phyloP scores from a whole-genome alignment of 2,797 vertebrate genomes.

The Coranthus polyacanthus region DNA sequence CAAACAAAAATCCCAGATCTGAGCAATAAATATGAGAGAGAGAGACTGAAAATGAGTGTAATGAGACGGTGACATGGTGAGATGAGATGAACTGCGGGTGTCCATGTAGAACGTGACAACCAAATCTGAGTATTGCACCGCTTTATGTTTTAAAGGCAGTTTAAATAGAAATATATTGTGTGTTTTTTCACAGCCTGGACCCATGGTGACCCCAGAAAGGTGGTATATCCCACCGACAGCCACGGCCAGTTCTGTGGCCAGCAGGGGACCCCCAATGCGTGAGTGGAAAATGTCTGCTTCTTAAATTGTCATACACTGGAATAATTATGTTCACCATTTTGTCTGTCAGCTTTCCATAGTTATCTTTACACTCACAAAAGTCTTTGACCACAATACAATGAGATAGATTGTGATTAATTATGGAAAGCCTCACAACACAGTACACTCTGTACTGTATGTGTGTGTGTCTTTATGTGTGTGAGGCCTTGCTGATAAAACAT shows the following conservation, averaged over 20 bases:
- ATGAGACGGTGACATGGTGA: not conserved
- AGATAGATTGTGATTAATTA: constrained; percentile 62
- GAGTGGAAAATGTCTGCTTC: constrained; percentile 77
- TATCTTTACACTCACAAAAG: constrained; percentile 45
- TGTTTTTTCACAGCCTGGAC: constrained; percentile 90
- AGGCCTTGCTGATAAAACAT: constrained; percentile 46
- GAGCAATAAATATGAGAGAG: not conserved
- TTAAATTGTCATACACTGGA: constrained; percentile 21
- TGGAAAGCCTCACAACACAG: constrained; percentile 13
- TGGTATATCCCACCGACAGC: constrained; percentile 95
- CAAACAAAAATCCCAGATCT: too few species aligned
- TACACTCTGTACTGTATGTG: not conserved
- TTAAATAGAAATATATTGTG: constrained; percentile 7
- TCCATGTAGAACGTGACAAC: too few species aligned
- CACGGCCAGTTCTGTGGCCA: constrained; percentile 95
- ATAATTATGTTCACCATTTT: constrained; percentile 49
- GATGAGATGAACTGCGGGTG: too few species aligned
- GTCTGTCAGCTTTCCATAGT: constrained; percentile 37
- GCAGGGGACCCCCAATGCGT: constrained; percentile 91
- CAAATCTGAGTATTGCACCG: too few species aligned
- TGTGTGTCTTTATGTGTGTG: constrained; percentile 1
- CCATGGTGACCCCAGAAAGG: constrained; percentile 94
- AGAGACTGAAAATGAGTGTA: not conserved
- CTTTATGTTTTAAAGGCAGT: not conserved
- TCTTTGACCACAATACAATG: constrained; percentile 33